Percentiles rank a stretch among this genome's conserved stretches.
These are phyloP conservation scores for Picus viridis DNA, from an alignment of 2,797 vertebrate species.

Conservation along the genomic window DNA sequence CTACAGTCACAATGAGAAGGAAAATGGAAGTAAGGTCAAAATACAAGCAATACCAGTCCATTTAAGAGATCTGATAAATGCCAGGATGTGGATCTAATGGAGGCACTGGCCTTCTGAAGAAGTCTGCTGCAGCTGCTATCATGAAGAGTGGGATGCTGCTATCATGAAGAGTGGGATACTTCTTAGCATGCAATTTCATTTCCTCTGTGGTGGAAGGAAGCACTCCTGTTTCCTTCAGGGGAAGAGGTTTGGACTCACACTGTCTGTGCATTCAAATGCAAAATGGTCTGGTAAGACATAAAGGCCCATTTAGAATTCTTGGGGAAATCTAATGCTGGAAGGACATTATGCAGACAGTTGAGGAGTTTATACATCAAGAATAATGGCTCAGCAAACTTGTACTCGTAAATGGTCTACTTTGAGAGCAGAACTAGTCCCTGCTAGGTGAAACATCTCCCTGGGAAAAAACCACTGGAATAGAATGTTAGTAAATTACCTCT, in stretches of 20 bases:
- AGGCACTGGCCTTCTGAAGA: not conserved
- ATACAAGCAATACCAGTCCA: too few species aligned
- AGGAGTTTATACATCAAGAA: not conserved
- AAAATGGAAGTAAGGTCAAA: not conserved
- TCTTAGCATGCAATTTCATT: not conserved
- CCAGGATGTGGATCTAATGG: not conserved
- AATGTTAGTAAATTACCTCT: not conserved
- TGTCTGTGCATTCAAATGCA: not conserved
- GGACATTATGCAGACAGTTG: not conserved
- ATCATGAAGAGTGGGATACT: not conserved
- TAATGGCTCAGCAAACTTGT: not conserved
- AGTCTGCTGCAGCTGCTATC: not conserved
- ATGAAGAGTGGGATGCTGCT: not conserved
- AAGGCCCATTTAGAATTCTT: not conserved
- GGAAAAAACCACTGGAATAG: not conserved
- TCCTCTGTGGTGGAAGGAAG: not conserved
- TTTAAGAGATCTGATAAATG: not conserved
- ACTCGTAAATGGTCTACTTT: not conserved
- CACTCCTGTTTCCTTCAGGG: not conserved
- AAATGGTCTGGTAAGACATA: not conserved
- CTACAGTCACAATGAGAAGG: rapidly evolving
- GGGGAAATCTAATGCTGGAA: not conserved
- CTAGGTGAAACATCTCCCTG: not conserved
- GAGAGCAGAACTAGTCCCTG: not conserved
- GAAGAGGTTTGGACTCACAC: not conserved